Evolutionary conservation across 2,888 invertebrate species (phyloP), one percentile per base, ranked within the genome.

Genomic region (Nomada ruficornis): DNA sequence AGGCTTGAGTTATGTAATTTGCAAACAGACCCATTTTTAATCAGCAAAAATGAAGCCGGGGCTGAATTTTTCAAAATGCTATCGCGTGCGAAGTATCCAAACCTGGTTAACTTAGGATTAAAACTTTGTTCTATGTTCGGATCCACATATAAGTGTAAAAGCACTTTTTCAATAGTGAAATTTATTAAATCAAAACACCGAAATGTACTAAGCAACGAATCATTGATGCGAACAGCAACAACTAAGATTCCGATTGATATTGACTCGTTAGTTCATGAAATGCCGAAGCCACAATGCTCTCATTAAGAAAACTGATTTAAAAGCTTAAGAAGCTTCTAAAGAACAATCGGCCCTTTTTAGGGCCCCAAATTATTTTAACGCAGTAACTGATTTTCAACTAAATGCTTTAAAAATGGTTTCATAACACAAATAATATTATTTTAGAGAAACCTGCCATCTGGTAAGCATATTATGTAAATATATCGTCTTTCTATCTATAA

Each of bases 91-190:
- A 62, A 42, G n/a, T 62, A 62, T 42, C n/a, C 36, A 10, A 62
- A 42, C 18, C 20, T 62, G 10, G 3, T 18, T 42, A 36, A 36
- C 7, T 10, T 62, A 15, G 62, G 62, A 36, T 10, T 62, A 5
- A 62, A 62, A 62, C 36, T 62, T 36, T 62, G n/a, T 44, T 55
- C 55, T 1, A 57, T 68, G 36, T 68, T 68, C 23, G 57, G 44
- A 10, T 68, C 44, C 5, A 68, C 57, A 18, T 68, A 68, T 15
- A 15, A 20, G 29, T 68, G 68, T 15, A 9, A 57, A 55, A 36
- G 54, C 29, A 29, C 54, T 15, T 67, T 67, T 55, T 55, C 67
- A 18, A 10, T 29, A 10, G 36, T 67, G 67, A 67, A 67, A 3
- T 36, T 54, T 3, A 67, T 67, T 9, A 67, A 54, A 36, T 36